A percentile compares a stretch with the other conserved stretches of the same genome.
phyloP scores from a whole-genome alignment of 2,888 invertebrate species.

The Apoderus coryli region DNA sequence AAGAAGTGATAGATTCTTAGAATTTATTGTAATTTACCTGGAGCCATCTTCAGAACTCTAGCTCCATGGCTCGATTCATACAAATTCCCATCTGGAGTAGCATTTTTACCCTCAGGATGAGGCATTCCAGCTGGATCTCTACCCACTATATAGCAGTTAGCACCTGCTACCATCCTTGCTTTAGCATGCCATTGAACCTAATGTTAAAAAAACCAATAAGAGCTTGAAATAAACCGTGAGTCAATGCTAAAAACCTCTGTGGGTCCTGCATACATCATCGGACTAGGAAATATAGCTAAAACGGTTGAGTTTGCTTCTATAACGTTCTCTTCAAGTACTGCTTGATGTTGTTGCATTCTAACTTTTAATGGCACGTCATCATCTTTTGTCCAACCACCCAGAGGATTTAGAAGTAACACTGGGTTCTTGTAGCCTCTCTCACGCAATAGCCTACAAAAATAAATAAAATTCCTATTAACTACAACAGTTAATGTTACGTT shows the following conservation, averaged over 20 bases:
- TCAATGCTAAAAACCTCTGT: constrained; percentile 57
- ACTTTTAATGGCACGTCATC: constrained; percentile 87
- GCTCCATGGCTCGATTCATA: constrained; percentile 88
- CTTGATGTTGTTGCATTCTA: constrained; percentile 82
- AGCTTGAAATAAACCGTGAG: constrained; percentile 14
- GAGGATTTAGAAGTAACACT: constrained; percentile 84
- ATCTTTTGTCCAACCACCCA: constrained; percentile 93
- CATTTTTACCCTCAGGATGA: constrained; percentile 52
- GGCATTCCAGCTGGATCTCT: constrained; percentile 95
- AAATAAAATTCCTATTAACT: background rate
- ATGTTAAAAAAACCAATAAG: constrained; percentile 28
- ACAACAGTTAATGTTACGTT: background rate
- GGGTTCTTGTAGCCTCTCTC: constrained; percentile 67
- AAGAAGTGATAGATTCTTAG: too few species aligned
- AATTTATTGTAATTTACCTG: too few species aligned
- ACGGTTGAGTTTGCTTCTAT: constrained; percentile 71
- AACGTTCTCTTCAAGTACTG: constrained; percentile 72
- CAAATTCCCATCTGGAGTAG: constrained; percentile 57
- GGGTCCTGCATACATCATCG: constrained; percentile 98
- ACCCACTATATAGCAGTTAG: constrained; percentile 94
- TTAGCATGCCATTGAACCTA: constrained; percentile 73
- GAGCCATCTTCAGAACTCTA: constrained; percentile 78
- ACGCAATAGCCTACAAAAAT: constrained; percentile 36
- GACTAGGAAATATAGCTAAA: constrained; percentile 92
- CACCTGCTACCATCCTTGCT: constrained; percentile 86